These are phyloP conservation scores for Koerneria pararmatus DNA, from an alignment of 2,888 invertebrate species.

Conservation along the genomic window DNA sequence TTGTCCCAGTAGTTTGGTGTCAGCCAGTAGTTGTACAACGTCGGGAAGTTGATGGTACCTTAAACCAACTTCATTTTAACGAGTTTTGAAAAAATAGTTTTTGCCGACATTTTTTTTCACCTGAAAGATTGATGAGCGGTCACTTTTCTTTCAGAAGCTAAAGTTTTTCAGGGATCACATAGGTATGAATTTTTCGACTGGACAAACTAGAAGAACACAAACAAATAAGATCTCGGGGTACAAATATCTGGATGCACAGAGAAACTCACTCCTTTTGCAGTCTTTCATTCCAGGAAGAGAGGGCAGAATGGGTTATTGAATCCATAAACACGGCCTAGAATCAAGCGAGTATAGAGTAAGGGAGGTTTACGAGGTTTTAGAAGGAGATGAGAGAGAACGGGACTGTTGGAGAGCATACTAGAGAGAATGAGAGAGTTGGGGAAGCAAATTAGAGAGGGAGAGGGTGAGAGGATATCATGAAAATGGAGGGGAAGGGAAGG, in stretches of 20 bases:
- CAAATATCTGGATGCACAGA: too few species aligned
- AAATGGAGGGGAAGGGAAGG: too few species aligned
- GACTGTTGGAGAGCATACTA: too few species aligned
- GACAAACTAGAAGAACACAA: too few species aligned
- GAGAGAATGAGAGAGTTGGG: too few species aligned
- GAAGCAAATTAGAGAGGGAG: too few species aligned
- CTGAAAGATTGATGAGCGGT: background rate
- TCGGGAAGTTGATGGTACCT: conserved; percentile 44
- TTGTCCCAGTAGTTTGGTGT: conserved; percentile 49
- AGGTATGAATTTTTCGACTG: too few species aligned
- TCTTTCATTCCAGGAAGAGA: conserved; percentile 9
- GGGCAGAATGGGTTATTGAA: conserved; percentile 22
- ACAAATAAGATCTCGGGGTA: too few species aligned
- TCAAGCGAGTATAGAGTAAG: background rate
- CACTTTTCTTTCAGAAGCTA: background rate
- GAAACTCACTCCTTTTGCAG: background rate
- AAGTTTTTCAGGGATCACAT: background rate
- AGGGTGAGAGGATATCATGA: too few species aligned
- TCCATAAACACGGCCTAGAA: conserved; percentile 1
- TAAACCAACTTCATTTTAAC: too few species aligned
- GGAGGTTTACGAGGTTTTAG: background rate
- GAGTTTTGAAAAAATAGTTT: too few species aligned
- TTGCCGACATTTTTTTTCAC: too few species aligned
- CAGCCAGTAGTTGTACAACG: conserved; percentile 47
- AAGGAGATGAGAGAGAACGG: conserved; percentile 1